Evolutionary conservation across 2,797 vertebrate genomes (phyloP), one percentile per base, ranked within the genome.

Genomic region (Anas acuta): DNA sequence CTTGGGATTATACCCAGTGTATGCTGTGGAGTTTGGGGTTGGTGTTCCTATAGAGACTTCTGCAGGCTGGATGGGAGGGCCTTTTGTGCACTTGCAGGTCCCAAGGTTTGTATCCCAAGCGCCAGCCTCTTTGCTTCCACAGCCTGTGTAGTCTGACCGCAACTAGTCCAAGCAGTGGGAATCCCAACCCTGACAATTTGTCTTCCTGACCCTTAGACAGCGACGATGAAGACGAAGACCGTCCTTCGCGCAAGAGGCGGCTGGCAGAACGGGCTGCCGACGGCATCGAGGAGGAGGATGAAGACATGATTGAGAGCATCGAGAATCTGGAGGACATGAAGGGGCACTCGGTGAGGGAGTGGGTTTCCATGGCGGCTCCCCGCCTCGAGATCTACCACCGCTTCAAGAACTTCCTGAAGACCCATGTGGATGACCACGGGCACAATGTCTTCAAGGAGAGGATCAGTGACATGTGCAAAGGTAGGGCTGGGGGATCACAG

Each of bases 381-480:
- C 98, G 99, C 2, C 98, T 99, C 65, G 99, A 99, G 97, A 99
- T 99, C 97, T 99, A 99, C 97, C 99, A 99, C 97, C 99, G 99
- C 92, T 99, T 99, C 97, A 99, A 99, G 98, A 99, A 99, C 98
- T 99, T 99, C 89, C 96, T 99, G 95, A 98, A 99, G 88, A 99
- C 99, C 0, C 99, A 99, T 0, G 99, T 99, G 77, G 99, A 99
- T 30, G 98, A 99, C 84, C 98, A 98, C 3, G 99, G 99, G 28
- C 99, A 99, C 98, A 99, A 99, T 1, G 99, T 99, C 73, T 99
- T 99, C 97, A 99, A 99, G 97, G 99, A 99, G 97, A 99, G 99
- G 96, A 99, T 99, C 98, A 99, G 99, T 0, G 99, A 99, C 97
- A 99, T 99, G 99, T 99, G 99, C 97, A 99, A 99, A 99, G 99